A percentile compares a stretch with the other conserved stretches of the same genome.
phyloP scores from a whole-genome alignment of 1,140 invertebrate genomes.

The Laupala kohalensis region DNA sequence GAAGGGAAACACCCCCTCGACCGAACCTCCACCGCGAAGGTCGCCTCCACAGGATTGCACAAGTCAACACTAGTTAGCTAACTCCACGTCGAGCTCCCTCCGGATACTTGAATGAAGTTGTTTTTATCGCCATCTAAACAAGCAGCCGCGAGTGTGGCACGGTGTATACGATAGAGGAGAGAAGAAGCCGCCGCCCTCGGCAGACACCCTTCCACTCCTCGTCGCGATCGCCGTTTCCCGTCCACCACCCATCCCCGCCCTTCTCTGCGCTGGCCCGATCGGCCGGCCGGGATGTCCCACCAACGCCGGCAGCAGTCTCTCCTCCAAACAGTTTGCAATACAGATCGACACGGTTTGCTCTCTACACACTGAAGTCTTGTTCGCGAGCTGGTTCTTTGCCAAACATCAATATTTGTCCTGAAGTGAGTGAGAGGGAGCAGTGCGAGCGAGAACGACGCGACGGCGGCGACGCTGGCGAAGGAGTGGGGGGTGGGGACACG shows the following conservation, averaged over 20 bases:
- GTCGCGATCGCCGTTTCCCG: neutral
- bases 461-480: too few relatives aligned
- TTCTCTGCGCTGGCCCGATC: neutral
- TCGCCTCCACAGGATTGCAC: too few relatives aligned
- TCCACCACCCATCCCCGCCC: neutral
- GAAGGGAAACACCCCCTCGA: too few relatives aligned
- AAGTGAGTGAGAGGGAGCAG: conserved; percentile 1
- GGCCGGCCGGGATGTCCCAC: neutral
- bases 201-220: too few relatives aligned
- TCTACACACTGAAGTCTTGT: conserved; percentile 4
- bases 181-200: too few relatives aligned
- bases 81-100: neutral
- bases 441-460: too few relatives aligned
- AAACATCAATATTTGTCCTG: conserved; percentile 16
- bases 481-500: too few relatives aligned
- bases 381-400: conserved; percentile 11
- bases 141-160: too few relatives aligned
- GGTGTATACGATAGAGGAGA: too few relatives aligned
- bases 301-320: too few relatives aligned
- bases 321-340: conserved; percentile 13
- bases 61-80: conserved; percentile 4
- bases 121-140: conserved; percentile 5
- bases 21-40: too few relatives aligned
- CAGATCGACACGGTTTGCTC: conserved; percentile 15
- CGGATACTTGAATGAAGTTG: conserved; percentile 10